Evolutionary conservation across 2,888 invertebrate species (phyloP), one percentile per base, ranked within the genome.

Genomic region (Tryphoninae sp.): DNA sequence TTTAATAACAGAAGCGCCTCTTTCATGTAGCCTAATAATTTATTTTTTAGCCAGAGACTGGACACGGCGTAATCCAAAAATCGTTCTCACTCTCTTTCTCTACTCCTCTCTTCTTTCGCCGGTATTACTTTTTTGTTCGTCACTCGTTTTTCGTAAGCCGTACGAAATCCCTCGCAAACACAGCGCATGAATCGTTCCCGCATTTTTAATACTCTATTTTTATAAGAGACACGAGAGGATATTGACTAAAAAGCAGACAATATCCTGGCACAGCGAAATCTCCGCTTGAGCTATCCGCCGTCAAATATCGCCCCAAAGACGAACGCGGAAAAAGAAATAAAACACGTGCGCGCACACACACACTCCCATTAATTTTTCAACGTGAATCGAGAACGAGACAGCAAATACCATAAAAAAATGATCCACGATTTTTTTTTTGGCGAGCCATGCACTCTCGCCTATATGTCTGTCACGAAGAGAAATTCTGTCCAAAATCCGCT

Each of bases 401-500:
- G 58, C 55, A 55, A 45, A 19, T 33, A 6, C 33, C 6, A 33
- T 33, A 59, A 16, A 71, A 59, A 71, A 45, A 45, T 45, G 1
- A 9, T 55, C 13, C 22, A 16, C 55, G 64, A 74, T 33, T 65
- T 58, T 65, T 74, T 74, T 33, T 53, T 40, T 26, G 2, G 11
- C 19, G 65, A 74, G 65, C 45, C 65, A 58, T 74, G 65, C 45
- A 53, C 19, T 45, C 19, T 26, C n/a, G 40, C 11, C 51, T 6
- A 19, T 51, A n/a, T 51, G 8, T n/a, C 53, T 53, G 51, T 9
- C 53, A 64, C 4, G n/a, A 26, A 26, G 61, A 19, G 55, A 67
- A n/a, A 49, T 13, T 42, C 55, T 40, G 19, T 64, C 74, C 22
- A 59, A 33, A 59, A 78, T 69, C 78, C 74, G 69, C 69, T 61